Percentiles rank a stretch among this genome's conserved stretches.
Conservation (phyloP, 53 echinoderm and acorn worm species). For the Zoroaster sp. region DNA sequence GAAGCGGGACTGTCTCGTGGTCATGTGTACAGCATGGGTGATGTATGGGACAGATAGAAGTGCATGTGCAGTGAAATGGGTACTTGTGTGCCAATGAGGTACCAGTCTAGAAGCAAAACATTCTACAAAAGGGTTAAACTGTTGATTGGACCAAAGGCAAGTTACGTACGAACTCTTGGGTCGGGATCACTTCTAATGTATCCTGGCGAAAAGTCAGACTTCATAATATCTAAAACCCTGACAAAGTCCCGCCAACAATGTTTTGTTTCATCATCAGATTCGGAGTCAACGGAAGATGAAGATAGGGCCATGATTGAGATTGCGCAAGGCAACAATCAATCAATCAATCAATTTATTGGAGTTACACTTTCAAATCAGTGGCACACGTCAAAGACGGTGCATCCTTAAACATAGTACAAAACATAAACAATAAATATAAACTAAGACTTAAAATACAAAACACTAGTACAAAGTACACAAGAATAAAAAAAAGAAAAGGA, state of each 20-base stretch:
- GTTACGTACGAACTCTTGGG: background rate
- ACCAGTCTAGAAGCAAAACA: slow-evolving; percentile 11
- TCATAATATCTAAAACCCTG: slow-evolving; percentile 27
- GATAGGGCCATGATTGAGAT: background rate
- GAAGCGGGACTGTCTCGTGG: slow-evolving; percentile 4
- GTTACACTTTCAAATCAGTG: too few species aligned
- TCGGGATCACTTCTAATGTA: slow-evolving; percentile 22
- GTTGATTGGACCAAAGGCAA: background rate
- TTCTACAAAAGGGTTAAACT: slow-evolving; percentile 11
- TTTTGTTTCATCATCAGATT: background rate
- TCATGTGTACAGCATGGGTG: slow-evolving; percentile 21
- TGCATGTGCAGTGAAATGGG: background rate
- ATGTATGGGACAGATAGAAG: slow-evolving; percentile 5
- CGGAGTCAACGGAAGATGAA: slow-evolving; percentile 10
- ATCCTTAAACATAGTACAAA: too few species aligned
- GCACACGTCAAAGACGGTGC: too few species aligned
- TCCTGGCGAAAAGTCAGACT: slow-evolving; percentile 41
- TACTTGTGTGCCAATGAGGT: background rate
- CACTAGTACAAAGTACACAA: too few species aligned
- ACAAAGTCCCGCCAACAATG: slow-evolving; percentile 11
- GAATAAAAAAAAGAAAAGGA: too few species aligned
- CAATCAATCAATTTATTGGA: too few species aligned
- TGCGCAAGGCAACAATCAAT: slow-evolving; percentile 1
- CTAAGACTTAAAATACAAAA: too few species aligned
- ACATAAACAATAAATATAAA: too few species aligned